Conservation (phyloP, 2,888 invertebrate genomes). For the Xiphydria camelus region DNA sequence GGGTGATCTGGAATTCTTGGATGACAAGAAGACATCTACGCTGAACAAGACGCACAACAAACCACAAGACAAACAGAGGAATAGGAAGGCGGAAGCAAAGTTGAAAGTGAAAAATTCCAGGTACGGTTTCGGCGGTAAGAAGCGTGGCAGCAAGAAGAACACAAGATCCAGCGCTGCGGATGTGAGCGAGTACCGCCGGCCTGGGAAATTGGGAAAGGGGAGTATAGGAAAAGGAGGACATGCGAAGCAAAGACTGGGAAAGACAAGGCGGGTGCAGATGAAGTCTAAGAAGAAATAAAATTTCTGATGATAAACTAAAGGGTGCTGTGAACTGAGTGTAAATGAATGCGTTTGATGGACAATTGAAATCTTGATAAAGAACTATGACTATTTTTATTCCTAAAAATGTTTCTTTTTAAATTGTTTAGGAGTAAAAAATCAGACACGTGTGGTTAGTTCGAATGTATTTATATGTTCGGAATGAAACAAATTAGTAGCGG, state of each 20-base stretch:
- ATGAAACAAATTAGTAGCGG: too few relatives aligned
- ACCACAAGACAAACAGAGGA: constrained; percentile 36
- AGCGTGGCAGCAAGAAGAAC: constrained; percentile 86
- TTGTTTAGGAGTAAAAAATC: too few relatives aligned
- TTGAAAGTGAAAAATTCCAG: constrained; percentile 78
- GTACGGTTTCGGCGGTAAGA: constrained; percentile 95
- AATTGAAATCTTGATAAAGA: too few relatives aligned
- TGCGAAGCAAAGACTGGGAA: constrained; percentile 55
- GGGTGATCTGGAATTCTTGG: constrained; percentile 79
- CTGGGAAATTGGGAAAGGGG: constrained; percentile 42
- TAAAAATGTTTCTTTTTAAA: too few relatives aligned
- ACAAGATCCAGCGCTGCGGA: constrained; percentile 78
- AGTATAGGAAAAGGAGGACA: constrained; percentile 16
- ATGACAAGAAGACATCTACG: constrained; percentile 61
- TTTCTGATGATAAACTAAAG: too few relatives aligned
- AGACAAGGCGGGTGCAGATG: constrained; percentile 57
- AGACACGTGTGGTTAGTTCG: too few relatives aligned
- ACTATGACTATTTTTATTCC: too few relatives aligned
- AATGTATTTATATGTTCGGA: too few relatives aligned
- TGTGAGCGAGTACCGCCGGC: constrained; percentile 62
- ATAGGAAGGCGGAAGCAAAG: constrained; percentile 58
- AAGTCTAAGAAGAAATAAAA: constrained; percentile 53
- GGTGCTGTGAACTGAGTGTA: too few relatives aligned
- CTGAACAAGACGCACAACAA: constrained; percentile 39
- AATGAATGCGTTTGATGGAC: too few relatives aligned